Conservation (phyloP, 2,113 vertebrate species). For the Leptosomus discolor region DNA sequence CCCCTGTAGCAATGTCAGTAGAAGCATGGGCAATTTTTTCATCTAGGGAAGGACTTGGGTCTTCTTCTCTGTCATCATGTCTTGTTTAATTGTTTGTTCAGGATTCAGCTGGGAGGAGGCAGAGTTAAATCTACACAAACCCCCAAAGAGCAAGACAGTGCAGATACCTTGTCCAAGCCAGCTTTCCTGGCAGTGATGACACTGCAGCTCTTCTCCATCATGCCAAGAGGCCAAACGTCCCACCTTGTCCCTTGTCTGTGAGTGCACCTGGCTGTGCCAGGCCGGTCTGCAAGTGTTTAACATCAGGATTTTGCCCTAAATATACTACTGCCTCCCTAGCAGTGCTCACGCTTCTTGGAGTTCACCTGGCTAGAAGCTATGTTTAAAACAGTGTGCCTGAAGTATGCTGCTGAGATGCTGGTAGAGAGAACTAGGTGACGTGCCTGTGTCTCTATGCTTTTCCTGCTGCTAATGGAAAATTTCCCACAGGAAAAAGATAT, state of each 20-base stretch:
- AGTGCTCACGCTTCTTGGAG: neutral
- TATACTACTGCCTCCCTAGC: neutral
- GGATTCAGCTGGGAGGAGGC: neutral
- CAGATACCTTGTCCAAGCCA: neutral
- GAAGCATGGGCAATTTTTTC: neutral
- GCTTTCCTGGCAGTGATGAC: neutral
- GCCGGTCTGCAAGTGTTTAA: neutral
- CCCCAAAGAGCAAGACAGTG: neutral
- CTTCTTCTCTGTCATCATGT: neutral
- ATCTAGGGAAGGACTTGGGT: neutral
- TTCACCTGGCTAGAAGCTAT: neutral
- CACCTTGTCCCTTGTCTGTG: neutral
- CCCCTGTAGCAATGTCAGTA: neutral
- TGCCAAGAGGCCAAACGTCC: neutral
- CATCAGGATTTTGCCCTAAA: neutral
- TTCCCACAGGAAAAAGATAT: neutral
- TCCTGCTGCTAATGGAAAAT: neutral
- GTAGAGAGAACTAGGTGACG: neutral
- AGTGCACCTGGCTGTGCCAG: neutral
- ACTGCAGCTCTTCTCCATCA: neutral
- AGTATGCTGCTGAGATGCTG: neutral
- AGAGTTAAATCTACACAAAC: neutral
- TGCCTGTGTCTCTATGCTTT: neutral
- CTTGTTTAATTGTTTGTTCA: neutral
- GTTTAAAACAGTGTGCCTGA: neutral